A percentile compares a stretch with the other conserved stretches of the same genome.
Conservation (phyloP, 2,797 vertebrate species). For the Gephyroberyx darwinii region DNA sequence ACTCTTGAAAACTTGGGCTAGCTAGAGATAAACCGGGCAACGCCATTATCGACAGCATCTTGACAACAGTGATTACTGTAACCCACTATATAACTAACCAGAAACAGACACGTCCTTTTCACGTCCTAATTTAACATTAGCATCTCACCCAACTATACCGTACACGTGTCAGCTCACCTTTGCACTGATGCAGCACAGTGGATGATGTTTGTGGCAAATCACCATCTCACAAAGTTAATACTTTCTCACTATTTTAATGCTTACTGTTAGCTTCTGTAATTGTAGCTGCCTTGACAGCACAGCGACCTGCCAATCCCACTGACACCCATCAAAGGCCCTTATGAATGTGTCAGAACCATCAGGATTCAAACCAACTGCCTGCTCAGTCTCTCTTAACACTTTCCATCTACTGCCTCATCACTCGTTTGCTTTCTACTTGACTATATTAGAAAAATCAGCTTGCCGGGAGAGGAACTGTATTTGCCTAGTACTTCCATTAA, state of each 20-base stretch:
- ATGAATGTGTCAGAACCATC: not conserved
- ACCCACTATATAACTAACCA: not conserved
- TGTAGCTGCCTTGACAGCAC: not conserved
- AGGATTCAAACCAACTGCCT: slow-evolving; percentile 14
- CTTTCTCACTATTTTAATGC: too few relatives aligned
- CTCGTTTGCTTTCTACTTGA: not conserved
- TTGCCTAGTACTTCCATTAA: not conserved
- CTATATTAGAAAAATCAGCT: not conserved
- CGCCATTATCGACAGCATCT: slow-evolving; percentile 34
- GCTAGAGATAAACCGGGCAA: not conserved
- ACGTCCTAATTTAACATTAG: slow-evolving; percentile 9
- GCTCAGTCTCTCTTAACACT: not conserved
- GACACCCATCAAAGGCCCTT: not conserved
- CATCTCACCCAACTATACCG: slow-evolving; percentile 9
- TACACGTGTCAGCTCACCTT: slow-evolving; percentile 37
- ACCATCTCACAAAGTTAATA: not conserved
- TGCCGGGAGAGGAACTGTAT: too few relatives aligned
- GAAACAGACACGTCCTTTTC: slow-evolving; percentile 41
- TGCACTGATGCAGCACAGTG: not conserved
- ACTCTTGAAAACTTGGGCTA: not conserved
- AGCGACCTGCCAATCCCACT: slow-evolving; percentile 4
- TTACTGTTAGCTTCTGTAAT: not conserved
- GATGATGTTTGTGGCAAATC: slow-evolving; percentile 4
- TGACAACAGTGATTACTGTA: slow-evolving; percentile 29
- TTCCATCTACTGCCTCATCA: not conserved